Conservation (phyloP, 2,113 vertebrate species). For the Pristiophorus japonicus region DNA sequence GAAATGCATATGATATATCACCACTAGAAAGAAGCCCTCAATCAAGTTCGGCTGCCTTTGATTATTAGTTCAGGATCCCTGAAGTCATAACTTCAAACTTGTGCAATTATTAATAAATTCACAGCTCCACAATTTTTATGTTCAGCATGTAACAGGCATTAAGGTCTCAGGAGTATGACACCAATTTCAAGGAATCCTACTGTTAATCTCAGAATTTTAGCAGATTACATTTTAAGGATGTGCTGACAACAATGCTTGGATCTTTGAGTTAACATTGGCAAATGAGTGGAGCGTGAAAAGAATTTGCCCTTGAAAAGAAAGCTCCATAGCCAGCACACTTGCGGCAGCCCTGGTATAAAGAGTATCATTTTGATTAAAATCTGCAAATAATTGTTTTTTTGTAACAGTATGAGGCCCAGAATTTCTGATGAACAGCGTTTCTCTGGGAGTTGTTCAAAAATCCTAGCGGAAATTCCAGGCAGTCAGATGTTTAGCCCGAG, state of each 20-base stretch:
- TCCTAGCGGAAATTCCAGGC: not conserved
- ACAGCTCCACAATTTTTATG: not conserved
- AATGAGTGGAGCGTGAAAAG: not conserved
- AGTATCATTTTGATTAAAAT: not conserved
- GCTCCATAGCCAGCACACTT: not conserved
- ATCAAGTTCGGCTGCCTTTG: not conserved
- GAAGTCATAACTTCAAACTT: not conserved
- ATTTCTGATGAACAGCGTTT: not conserved
- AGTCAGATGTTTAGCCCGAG: not conserved
- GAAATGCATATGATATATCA: not conserved
- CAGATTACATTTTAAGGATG: not conserved
- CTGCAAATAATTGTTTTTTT: not conserved
- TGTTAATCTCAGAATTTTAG: not conserved
- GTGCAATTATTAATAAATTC: not conserved
- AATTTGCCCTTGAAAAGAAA: not conserved
- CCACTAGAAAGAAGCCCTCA: not conserved
- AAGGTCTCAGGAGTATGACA: not conserved
- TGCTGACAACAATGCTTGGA: not conserved
- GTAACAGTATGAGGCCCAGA: not conserved
- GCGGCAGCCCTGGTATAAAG: not conserved
- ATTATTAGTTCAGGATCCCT: not conserved
- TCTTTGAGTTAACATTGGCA: not conserved
- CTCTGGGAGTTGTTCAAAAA: not conserved
- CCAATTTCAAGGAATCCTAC: not conserved
- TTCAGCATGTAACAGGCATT: not conserved